Evolutionary conservation across 2,797 vertebrate genomes (phyloP), one percentile per base, ranked within the genome.

Genomic region (Poeciliopsis infans): DNA sequence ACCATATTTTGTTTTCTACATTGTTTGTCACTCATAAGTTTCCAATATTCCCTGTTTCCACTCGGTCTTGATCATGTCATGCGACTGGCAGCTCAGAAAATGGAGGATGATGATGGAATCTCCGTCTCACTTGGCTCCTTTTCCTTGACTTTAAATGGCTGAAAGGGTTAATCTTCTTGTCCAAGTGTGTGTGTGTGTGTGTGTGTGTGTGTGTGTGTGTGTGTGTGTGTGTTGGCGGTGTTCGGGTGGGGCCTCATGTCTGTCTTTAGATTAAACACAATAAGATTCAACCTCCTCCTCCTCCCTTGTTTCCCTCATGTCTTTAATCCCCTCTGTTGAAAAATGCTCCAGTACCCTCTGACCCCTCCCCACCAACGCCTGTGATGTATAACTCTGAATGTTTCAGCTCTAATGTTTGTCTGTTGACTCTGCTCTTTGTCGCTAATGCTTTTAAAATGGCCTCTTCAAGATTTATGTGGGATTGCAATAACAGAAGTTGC

Each of bases 261-360:
- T 88, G 87, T 81, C 53, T 87, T 76, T 53, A 75, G 83, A 85
- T 87, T 87, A 80, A 90, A 84, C 47, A 72, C 61, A 71, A 90
- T 88, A 84, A 85, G 82, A 87, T 85, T 77, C 13, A 0, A 83
- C 77, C 79, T 86, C 79, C 80, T 86, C 76, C 80, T 87, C 1
- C 61, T 36, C 16, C 33, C 61, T 59, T 16, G 75, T 59, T 83
- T 76, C 41, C 77, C 74, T 83, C 72, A 73, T 61, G 69, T 78
- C 75, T 83, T 75, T 66, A 70, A 82, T 86, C 78, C 78, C 45
- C 47, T 28, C 5, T 59, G 43, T 68, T 86, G 64, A 71, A 80
- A 84, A 85, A 84, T 11, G 57, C 72, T 64, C 78, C 64, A 31
- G 87, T 61, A 33, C 73, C 36, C 39, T 31, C 41, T 45, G 55